Evolutionary conservation across 2,113 vertebrate genomes (phyloP).

Genomic region (Nicator chloris): DNA sequence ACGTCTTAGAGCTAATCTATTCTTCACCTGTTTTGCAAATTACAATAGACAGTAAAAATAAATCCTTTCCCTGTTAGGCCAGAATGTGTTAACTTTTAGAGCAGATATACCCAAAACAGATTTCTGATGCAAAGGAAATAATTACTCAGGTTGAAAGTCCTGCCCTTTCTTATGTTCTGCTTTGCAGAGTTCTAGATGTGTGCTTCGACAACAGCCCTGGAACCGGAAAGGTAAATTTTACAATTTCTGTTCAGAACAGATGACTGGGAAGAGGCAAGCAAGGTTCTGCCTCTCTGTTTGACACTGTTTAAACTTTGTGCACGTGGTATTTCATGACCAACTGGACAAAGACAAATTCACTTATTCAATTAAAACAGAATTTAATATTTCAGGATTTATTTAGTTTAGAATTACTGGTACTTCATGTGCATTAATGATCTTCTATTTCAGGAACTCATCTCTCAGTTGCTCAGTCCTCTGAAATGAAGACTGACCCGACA

Average conservation of each 20-base stretch:
- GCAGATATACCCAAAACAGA: not conserved
- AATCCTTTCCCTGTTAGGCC: not conserved
- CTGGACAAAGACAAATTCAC: not conserved
- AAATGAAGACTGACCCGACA: not conserved
- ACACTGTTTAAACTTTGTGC: not conserved
- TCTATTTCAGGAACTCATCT: not conserved
- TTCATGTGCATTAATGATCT: not conserved
- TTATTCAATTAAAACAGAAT: not conserved
- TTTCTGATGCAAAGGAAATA: not conserved
- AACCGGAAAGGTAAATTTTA: not conserved
- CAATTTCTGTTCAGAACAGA: not conserved
- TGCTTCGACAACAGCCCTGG: not conserved
- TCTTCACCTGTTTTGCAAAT: not conserved
- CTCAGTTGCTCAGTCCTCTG: not conserved
- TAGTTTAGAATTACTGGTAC: not conserved
- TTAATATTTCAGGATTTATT: not conserved
- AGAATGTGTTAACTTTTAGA: not conserved
- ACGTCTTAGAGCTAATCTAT: not conserved
- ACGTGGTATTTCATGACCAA: rapidly evolving
- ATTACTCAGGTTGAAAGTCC: not conserved
- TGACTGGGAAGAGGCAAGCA: not conserved
- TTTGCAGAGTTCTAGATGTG: not conserved
- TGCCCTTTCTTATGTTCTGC: not conserved
- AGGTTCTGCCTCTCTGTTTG: not conserved
- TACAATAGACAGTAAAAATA: not conserved